A percentile compares a stretch with the other conserved stretches of the same genome.
Conservation (phyloP, 2,113 vertebrate species). For the Barbus barbus region DNA sequence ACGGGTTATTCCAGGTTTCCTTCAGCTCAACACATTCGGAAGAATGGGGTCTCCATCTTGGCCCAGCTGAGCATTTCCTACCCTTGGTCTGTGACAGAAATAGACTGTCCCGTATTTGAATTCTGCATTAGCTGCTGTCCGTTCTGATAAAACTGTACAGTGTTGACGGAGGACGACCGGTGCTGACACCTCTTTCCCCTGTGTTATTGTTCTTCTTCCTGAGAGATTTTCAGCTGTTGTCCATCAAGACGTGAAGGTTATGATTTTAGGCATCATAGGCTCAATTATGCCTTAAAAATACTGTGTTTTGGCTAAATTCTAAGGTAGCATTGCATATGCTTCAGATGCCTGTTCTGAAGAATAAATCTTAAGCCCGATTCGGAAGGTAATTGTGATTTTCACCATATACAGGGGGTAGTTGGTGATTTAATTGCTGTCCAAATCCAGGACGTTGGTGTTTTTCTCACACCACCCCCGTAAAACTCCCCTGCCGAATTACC, state of each 20-base stretch:
- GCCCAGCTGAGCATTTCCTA: slow-evolving; percentile 54
- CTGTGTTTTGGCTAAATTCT: not conserved
- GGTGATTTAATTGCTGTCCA: too few species aligned
- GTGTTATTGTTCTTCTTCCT: slow-evolving; percentile 74
- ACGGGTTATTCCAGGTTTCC: slow-evolving; percentile 34
- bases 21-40: slow-evolving; percentile 38
- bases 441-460: too few species aligned
- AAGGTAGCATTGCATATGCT: not conserved
- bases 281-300: slow-evolving; percentile 6
- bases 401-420: too few species aligned
- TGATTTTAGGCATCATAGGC: not conserved
- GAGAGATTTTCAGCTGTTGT: slow-evolving; percentile 55
- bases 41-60: slow-evolving; percentile 55
- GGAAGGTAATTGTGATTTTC: too few species aligned
- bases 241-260: slow-evolving; percentile 52
- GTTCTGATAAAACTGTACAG: slow-evolving; percentile 59
- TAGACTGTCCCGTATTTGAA: slow-evolving; percentile 36
- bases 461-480: too few species aligned
- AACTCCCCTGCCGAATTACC: too few species aligned
- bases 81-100: slow-evolving; percentile 41
- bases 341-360: not conserved
- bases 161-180: slow-evolving; percentile 35
- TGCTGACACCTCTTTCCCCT: slow-evolving; percentile 62
- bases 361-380: too few species aligned
- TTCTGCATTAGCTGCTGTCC: slow-evolving; percentile 58